Conservation (phyloP, 2,888 invertebrate genomes). For the Paralinhomoeus sp. region DNA sequence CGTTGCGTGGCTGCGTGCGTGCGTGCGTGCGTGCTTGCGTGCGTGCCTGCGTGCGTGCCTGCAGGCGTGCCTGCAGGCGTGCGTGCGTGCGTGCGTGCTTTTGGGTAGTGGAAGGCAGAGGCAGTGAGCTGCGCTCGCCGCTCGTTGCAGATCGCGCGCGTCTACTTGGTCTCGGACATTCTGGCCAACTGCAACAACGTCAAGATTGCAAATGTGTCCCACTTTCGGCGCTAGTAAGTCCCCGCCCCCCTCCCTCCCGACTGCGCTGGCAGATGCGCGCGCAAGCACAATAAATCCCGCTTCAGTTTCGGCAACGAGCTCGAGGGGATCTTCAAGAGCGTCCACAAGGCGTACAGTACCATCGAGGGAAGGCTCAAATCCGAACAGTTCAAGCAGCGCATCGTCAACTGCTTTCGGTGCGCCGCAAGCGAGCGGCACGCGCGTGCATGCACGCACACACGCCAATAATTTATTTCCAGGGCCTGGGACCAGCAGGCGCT, state of each 20-base stretch:
- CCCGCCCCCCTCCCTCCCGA: slow-evolving; percentile 6
- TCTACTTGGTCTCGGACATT: slow-evolving; percentile 86
- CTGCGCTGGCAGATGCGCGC: too few relatives aligned
- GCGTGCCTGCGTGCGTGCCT: slow-evolving; percentile 36
- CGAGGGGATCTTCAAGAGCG: slow-evolving; percentile 40
- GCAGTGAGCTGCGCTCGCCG: too few relatives aligned
- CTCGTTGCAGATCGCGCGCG: slow-evolving; percentile 39
- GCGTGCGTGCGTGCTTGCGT: slow-evolving; percentile 15
- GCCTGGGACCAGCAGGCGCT: slow-evolving; percentile 96
- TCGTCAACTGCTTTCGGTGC: slow-evolving; percentile 48
- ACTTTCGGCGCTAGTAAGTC: slow-evolving; percentile 40
- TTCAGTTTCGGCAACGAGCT: slow-evolving; percentile 1
- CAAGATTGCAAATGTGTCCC: slow-evolving; percentile 82
- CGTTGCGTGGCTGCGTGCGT: too few relatives aligned
- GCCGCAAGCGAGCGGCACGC: too few relatives aligned
- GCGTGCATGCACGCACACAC: not conserved
- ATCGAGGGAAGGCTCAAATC: slow-evolving; percentile 61
- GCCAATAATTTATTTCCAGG: slow-evolving; percentile 38
- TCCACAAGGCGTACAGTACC: slow-evolving; percentile 45
- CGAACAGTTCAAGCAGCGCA: slow-evolving; percentile 72
- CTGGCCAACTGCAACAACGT: slow-evolving; percentile 75
- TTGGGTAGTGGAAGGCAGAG: not conserved
- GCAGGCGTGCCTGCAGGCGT: not conserved
- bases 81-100: not conserved
- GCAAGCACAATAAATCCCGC: too few relatives aligned